A percentile compares a stretch with the other conserved stretches of the same genome.
phyloP scores from a whole-genome alignment of 2,113 vertebrate genomes.

The Macroglossus sobrinus region DNA sequence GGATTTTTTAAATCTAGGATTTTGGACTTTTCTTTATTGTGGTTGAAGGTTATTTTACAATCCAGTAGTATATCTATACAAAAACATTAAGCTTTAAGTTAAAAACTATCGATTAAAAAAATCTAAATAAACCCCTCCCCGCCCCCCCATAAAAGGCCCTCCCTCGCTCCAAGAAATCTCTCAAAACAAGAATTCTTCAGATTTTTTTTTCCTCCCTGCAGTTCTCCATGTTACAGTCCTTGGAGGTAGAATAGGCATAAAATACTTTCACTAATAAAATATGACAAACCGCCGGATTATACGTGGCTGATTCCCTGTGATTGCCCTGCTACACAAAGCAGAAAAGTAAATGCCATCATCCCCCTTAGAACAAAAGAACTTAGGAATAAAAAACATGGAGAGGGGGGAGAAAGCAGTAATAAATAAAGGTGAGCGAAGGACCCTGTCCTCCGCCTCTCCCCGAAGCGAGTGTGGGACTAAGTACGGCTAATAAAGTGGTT shows the following conservation, averaged over 20 bases:
- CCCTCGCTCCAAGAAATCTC: conserved; percentile 63
- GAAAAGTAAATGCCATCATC: conserved; percentile 81
- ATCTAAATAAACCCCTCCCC: conserved; percentile 33
- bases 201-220: conserved; percentile 59
- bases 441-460: conserved; percentile 38
- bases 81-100: conserved; percentile 63
- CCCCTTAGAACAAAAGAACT: conserved; percentile 71
- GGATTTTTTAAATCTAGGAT: conserved; percentile 50
- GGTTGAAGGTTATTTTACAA: conserved; percentile 58
- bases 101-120: conserved; percentile 70
- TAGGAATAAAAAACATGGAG: conserved; percentile 70
- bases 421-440: conserved; percentile 51
- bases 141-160: not conserved
- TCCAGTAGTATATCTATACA: not conserved
- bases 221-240: conserved; percentile 76
- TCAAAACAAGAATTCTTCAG: conserved; percentile 74
- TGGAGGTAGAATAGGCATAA: conserved; percentile 70
- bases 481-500: conserved; percentile 64
- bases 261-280: conserved; percentile 79
- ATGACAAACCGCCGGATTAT: conserved; percentile 74
- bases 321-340: conserved; percentile 76
- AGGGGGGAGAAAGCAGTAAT: conserved; percentile 48
- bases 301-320: conserved; percentile 74
- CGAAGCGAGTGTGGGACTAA: conserved; percentile 49
- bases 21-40: conserved; percentile 56